phyloP scores from a whole-genome alignment of 2,113 vertebrate species.

The Circaetus gallicus region DNA sequence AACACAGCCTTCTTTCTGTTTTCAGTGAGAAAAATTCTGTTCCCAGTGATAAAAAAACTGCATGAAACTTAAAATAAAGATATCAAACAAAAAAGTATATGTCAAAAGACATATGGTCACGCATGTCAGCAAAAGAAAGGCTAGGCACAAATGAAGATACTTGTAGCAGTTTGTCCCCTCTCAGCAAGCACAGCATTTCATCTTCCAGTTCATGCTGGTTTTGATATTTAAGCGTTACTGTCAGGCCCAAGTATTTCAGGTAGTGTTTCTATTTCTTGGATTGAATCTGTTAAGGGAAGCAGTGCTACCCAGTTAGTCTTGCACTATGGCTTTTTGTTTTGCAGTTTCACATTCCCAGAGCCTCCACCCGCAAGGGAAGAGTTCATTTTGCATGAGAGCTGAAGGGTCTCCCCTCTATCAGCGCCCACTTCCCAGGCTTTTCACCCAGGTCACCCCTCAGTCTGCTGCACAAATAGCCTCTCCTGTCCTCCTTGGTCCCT shows the following conservation, averaged over 20 bases:
- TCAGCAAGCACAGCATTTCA: neutral
- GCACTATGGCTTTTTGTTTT: neutral
- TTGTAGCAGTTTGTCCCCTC: neutral
- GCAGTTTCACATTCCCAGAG: neutral
- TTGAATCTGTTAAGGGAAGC: neutral
- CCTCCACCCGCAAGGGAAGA: too few relatives aligned
- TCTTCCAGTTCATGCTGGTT: neutral
- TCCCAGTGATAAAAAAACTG: neutral
- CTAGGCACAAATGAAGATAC: neutral
- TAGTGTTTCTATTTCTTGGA: neutral
- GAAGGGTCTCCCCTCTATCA: neutral
- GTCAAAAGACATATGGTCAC: neutral
- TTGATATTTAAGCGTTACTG: neutral
- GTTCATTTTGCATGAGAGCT: neutral
- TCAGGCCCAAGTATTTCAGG: neutral
- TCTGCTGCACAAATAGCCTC: neutral
- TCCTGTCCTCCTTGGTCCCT: neutral
- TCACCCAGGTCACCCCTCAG: neutral
- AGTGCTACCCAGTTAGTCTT: neutral
- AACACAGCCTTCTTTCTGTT: neutral
- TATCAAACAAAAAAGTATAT: neutral
- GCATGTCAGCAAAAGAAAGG: neutral
- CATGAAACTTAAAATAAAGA: neutral
- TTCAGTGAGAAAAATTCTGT: neutral
- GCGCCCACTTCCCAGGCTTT: neutral